A percentile compares a stretch with the other conserved stretches of the same genome.
phyloP scores from a whole-genome alignment of 2,113 vertebrate species.

The Maccullochella peelii region DNA sequence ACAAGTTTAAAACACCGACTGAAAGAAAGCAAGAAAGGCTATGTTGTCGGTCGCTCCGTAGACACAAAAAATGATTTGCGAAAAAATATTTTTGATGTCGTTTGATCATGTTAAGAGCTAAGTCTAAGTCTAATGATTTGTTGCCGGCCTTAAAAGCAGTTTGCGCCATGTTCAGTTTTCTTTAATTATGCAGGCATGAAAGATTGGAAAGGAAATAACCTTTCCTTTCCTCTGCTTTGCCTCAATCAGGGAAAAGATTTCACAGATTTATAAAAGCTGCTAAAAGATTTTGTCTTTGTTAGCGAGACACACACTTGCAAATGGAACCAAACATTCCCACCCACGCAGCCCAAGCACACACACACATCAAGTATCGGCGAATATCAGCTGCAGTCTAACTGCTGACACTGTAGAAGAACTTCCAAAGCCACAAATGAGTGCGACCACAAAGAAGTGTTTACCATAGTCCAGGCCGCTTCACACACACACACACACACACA shows the following conservation, averaged over 20 bases:
- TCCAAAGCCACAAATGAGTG: constrained; percentile 16
- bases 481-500: constrained; percentile 7
- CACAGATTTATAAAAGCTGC: constrained; percentile 6
- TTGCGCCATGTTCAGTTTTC: background rate
- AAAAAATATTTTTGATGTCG: background rate
- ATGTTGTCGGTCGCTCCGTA: too few relatives aligned
- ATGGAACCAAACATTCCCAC: constrained; percentile 37
- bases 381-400: constrained; percentile 6
- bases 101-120: background rate
- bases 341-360: background rate
- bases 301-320: constrained; percentile 20
- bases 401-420: background rate
- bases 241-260: constrained; percentile 10
- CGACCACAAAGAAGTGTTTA: constrained; percentile 33
- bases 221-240: background rate
- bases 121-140: background rate
- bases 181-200: background rate
- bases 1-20: background rate
- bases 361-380: constrained; percentile 2
- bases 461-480: constrained; percentile 1
- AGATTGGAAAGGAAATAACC: background rate
- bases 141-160: background rate
- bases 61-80: too few relatives aligned
- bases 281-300: constrained; percentile 15
- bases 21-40: background rate